Evolutionary conservation across 2,888 invertebrate genomes (phyloP), one percentile per base, ranked within the genome.

Genomic region (Scaptomyza parva): DNA sequence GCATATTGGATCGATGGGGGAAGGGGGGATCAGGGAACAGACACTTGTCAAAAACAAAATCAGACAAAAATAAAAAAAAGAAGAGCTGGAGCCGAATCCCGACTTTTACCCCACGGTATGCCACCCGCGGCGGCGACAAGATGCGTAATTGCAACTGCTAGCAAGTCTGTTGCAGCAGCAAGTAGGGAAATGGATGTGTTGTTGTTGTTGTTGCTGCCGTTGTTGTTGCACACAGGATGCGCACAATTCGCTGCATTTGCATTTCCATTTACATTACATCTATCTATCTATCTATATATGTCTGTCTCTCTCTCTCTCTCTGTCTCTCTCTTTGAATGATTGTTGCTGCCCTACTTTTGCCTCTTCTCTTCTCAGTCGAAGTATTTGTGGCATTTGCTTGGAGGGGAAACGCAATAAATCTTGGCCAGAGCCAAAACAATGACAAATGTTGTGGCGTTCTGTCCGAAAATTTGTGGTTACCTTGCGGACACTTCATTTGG

Each of bases 41-140:
- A 81, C 76, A 78, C 87, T 86, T 86, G 89, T 86, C 89, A 89
- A 86, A 86, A 89, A 88, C 88, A 83, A 88, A 83, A 88, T 83
- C 88, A 86, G 86, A 79, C 70, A 81, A 76, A 85, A 86, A 37
- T 17, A 8, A 37, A 17, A 37, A 37, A 37, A 35, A n/a, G n/a
- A n/a, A n/a, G n/a, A n/a, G n/a, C n/a, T n/a, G n/a, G n/a, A n/a
- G n/a, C 14, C 33, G 6, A n/a, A 33, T 1, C n/a, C 4, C n/a
- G n/a, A n/a, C n/a, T n/a, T n/a, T n/a, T n/a, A 68, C 69, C 68
- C 77, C 68, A 14, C 8, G 8, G 37, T 55, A 45, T 28, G 37
- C 40, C 35, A 39, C 59, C 43, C 70, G 66, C 70, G 74, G 69
- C 78, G 68, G 66, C 86, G 80, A 76, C 88, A 89, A 77, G 88